A percentile compares a stretch with the other conserved stretches of the same genome.
These are phyloP conservation scores for Bedellia somnulentella DNA, from an alignment of 2,888 invertebrate species.

Conservation along the genomic window DNA sequence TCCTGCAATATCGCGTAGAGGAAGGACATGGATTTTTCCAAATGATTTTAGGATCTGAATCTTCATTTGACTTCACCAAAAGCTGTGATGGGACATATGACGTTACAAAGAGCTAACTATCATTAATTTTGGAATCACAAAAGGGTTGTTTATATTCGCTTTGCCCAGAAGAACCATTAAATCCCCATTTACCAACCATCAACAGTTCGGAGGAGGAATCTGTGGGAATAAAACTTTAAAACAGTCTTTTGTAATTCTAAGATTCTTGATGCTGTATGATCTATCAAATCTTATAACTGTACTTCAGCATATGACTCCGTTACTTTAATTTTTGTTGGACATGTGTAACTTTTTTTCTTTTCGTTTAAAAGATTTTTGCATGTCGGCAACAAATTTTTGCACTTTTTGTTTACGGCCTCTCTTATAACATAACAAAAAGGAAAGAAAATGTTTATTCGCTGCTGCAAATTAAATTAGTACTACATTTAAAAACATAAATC, in stretches of 20 bases:
- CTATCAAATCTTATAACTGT: slow-evolving; percentile 3
- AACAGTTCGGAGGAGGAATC: neutral
- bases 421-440: no score
- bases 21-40: slow-evolving; percentile 16
- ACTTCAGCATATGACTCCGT: slow-evolving; percentile 3
- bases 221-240: slow-evolving; percentile 1
- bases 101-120: slow-evolving; percentile 13
- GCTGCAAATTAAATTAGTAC: no score
- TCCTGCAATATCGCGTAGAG: slow-evolving; percentile 15
- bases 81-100: slow-evolving; percentile 14
- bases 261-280: slow-evolving; percentile 1
- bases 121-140: slow-evolving; percentile 4
- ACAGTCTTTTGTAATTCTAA: neutral
- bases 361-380: neutral
- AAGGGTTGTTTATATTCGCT: slow-evolving; percentile 2
- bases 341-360: slow-evolving; percentile 4
- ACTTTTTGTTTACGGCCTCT: no score
- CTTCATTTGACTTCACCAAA: slow-evolving; percentile 10
- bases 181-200: slow-evolving; percentile 6
- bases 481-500: no score
- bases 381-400: neutral
- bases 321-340: neutral
- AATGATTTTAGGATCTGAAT: slow-evolving; percentile 12
- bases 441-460: no score
- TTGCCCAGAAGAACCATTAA: slow-evolving; percentile 6